Evolutionary conservation across 2,797 vertebrate species (phyloP), one percentile per base, ranked within the genome.

Genomic region (Characodon lateralis): DNA sequence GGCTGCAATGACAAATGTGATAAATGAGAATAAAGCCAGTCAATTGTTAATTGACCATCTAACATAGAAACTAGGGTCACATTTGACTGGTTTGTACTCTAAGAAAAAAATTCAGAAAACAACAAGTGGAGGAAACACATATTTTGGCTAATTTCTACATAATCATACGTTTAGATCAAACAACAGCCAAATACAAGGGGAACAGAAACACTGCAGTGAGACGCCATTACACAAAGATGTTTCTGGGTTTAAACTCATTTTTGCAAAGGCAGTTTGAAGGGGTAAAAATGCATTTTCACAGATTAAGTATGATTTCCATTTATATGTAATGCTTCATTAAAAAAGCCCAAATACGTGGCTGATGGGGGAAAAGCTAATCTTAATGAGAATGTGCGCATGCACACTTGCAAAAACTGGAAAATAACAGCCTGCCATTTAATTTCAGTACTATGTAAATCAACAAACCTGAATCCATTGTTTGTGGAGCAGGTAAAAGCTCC

Each of bases 221-320:
- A 22, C 74, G 74, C 84, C 76, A 86, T 88, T 81, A 72, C 77
- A 83, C 51, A 85, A 28, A 89, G 81, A 90, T 77, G 9, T 89
- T 78, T 77, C 58, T 6, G 82, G 76, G 84, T 92, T 81, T 88
- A 3, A 74, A 88, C 81, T 87, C 18, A 83, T 88, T 82, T 35
- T 76, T 55, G 59, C 41, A 87, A 88, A 88, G 76, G 76, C 28
- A 35, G 63, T 86, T 92, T 87, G 91, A 48, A 28, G 26, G 50
- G 68, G 69, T 78, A 53, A 87, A 82, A 87, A 78, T 0, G 0
- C 50, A 82, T 89, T 89, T 89, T 77, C 77, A 78, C 73, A 90
- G 89, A 93, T 95, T 89, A 90, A 83, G 72, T 79, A 79, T 82
- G 80, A 90, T 93, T 93, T 92, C 81, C 88, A 93, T 93, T 91